These are phyloP conservation scores for Notarius quadriscutis DNA, from an alignment of 2,113 vertebrate genomes.

Conservation along the genomic window DNA sequence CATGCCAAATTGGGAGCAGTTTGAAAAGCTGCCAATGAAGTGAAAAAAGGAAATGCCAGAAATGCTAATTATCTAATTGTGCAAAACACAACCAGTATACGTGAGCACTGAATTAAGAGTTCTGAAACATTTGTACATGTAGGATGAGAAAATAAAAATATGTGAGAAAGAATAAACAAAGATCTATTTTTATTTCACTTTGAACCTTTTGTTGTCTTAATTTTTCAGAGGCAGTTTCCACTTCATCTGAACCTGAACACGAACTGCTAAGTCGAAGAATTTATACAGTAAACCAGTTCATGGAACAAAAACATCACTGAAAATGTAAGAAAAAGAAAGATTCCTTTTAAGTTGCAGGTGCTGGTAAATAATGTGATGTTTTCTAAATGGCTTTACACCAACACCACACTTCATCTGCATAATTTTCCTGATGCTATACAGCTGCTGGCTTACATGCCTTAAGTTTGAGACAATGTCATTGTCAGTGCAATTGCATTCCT, in stretches of 20 bases:
- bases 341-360: too few relatives aligned
- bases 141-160: not conserved
- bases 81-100: not conserved
- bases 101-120: not conserved
- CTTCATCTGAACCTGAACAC: not conserved
- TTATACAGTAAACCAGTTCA: too few relatives aligned
- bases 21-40: slow-evolving; percentile 16
- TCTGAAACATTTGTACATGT: not conserved
- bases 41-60: not conserved
- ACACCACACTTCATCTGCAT: too few relatives aligned
- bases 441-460: too few relatives aligned
- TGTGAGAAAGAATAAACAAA: not conserved
- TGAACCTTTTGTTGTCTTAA: not conserved
- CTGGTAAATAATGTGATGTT: too few relatives aligned
- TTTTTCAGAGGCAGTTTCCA: not conserved
- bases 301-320: too few relatives aligned
- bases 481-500: too few relatives aligned
- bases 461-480: too few relatives aligned
- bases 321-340: too few relatives aligned
- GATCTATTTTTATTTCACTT: not conserved
- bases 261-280: not conserved
- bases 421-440: too few relatives aligned
- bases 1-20: not conserved
- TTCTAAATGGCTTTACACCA: too few relatives aligned
- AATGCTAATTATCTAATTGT: slow-evolving; percentile 1